Evolutionary conservation across 2,113 vertebrate species (phyloP), one percentile per base, ranked within the genome.

Genomic region (Garra rufa): DNA sequence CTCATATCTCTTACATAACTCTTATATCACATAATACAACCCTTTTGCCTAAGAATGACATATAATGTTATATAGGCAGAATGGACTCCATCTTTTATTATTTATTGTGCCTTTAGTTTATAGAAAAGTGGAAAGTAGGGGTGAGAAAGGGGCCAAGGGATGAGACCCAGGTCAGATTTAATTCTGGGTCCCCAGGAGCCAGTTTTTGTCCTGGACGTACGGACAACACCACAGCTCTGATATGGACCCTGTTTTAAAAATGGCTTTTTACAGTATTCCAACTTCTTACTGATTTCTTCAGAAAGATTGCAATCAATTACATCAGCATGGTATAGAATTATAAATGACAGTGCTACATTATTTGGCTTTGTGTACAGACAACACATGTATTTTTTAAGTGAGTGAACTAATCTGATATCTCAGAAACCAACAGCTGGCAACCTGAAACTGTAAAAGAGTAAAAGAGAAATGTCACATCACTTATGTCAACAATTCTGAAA

Each of bases 361-460:
- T 21, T 57, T n/a, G 9, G 21, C 30, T 21, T 9, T 38, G 3
- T 69, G 17, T 38, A 38, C 2, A 19, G 17, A 69, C 17, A 21
- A 69, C 30, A 21, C 3, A 10, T 34, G 13, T 65, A 24, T 59
- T 44, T 73, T 82, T 34, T 48, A 73, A 57, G 41, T 2, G 52
- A 74, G 24, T 83, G 38, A 19, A 43, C 50, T 19, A 43, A 73
- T 24, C 15, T 82, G 65, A 82, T 44, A n/a, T 34, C 17, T 28
- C 17, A 52, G 11, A 48, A 26, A 44, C 19, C 14, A 15, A 57
- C 69, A 28, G 30, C n/a, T 57, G 70, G 38, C 30, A 61, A 10
- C 15, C 50, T 28, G 8, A 41, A n/a, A 15, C 48, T 59, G 52
- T 15, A 38, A 21, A 43, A 59, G 24, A 74, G 4, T 17, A 24